Percentiles rank a stretch among this genome's conserved stretches.
Conservation (phyloP, 2,888 invertebrate genomes). For the Meta bourneti region DNA sequence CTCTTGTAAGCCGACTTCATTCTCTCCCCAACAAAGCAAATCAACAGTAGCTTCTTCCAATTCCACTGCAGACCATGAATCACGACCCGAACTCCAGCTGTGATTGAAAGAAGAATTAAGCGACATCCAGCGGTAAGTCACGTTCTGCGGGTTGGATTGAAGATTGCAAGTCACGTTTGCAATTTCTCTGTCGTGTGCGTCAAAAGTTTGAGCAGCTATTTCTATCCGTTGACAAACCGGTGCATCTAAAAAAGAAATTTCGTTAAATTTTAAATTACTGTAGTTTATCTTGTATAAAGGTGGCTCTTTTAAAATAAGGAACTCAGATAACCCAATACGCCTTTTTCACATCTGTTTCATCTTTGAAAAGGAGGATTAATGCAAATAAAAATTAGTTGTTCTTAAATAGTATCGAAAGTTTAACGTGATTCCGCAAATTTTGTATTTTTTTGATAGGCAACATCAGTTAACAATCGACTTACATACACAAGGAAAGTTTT, state of each 20-base stretch:
- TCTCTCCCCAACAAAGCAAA: constrained; percentile 76
- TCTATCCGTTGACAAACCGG: constrained; percentile 59
- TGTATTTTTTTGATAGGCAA: no score
- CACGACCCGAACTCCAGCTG: constrained; percentile 55
- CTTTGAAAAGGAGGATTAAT: no score
- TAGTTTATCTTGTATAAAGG: no score
- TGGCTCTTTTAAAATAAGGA: no score
- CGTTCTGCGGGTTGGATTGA: constrained; percentile 47
- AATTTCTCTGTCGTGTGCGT: background rate
- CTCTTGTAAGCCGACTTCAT: constrained; percentile 55
- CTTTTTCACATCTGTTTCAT: no score
- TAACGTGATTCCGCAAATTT: no score
- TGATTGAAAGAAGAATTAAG: constrained; percentile 68
- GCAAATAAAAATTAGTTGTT: no score
- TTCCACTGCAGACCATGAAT: constrained; percentile 45
- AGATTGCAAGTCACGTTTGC: constrained; percentile 72
- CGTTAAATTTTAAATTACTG: background rate
- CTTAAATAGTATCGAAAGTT: no score
- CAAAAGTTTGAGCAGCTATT: constrained; percentile 34
- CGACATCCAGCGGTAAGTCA: constrained; percentile 70
- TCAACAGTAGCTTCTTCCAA: constrained; percentile 70
- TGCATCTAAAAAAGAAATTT: constrained; percentile 49
- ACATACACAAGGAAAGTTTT: no score
- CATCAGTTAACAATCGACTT: no score
- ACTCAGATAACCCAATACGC: no score